These are phyloP conservation scores for Synanthedon formicaeformis DNA, from an alignment of 2,888 invertebrate species.

Conservation along the genomic window DNA sequence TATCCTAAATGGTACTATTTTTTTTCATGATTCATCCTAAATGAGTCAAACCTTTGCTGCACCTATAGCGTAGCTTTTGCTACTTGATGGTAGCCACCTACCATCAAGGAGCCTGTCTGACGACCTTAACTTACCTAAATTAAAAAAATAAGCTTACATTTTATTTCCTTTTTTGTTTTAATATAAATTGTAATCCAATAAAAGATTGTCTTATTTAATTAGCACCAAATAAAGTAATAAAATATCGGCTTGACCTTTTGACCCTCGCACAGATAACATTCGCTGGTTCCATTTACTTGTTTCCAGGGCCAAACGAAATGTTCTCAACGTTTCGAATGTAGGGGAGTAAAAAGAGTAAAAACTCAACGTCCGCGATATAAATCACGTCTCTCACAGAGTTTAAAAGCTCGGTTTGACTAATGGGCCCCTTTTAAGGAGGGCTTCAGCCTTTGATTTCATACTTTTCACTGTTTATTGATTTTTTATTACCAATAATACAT, in stretches of 20 bases:
- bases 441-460: constrained; percentile 22
- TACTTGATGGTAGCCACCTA: too few species aligned
- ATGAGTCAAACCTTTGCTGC: too few species aligned
- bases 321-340: constrained; percentile 40
- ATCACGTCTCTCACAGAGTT: constrained; percentile 47
- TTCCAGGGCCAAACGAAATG: constrained; percentile 37
- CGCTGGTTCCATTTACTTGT: constrained; percentile 28
- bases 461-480: constrained; percentile 19
- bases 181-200: too few species aligned
- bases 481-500: constrained; percentile 1
- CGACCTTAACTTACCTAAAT: too few species aligned
- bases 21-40: too few species aligned
- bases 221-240: too few species aligned
- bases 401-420: constrained; percentile 44
- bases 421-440: constrained; percentile 23
- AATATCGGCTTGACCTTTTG: not conserved
- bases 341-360: constrained; percentile 22
- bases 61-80: too few species aligned
- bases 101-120: too few species aligned
- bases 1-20: too few species aligned
- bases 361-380: constrained; percentile 30
- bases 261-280: not conserved
- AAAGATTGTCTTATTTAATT: too few species aligned
- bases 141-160: too few species aligned
- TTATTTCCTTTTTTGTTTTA: too few species aligned